Evolutionary conservation across 2,888 invertebrate genomes (phyloP).

Genomic region (Penaeus monodon): DNA sequence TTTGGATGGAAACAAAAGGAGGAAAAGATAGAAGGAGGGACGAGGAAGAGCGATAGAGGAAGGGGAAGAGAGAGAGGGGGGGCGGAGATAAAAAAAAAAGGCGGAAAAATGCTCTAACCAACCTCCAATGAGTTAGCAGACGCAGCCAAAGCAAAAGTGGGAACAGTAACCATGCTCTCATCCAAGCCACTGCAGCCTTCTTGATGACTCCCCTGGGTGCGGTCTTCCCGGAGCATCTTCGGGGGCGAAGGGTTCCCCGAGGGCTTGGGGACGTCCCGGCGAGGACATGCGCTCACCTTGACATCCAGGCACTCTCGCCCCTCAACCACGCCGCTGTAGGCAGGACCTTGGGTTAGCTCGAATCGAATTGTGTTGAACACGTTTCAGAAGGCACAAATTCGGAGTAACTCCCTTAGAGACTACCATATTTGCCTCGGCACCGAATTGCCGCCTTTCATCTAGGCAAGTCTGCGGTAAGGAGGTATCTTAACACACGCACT

Average conservation of each 20-base stretch:
- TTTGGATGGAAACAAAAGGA: neutral
- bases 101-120: too few species aligned
- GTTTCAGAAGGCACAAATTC: neutral
- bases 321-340: conserved; percentile 24
- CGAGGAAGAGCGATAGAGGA: neutral
- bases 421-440: too few species aligned
- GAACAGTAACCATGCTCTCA: too few species aligned
- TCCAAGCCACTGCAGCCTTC: too few species aligned
- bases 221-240: neutral
- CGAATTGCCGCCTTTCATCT: too few species aligned
- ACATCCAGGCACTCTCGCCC: conserved; percentile 34
- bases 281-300: conserved; percentile 54
- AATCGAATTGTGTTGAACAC: neutral
- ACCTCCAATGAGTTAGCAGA: too few species aligned
- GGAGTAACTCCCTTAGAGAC: too few species aligned
- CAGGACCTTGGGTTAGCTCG: neutral
- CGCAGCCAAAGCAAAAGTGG: too few species aligned
- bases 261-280: conserved; percentile 15
- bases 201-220: neutral
- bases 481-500: too few species aligned
- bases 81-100: too few species aligned
- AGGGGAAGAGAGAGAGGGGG: neutral
- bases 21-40: neutral
- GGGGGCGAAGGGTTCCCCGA: neutral
- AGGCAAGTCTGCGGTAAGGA: too few species aligned